These are phyloP conservation scores for Meganola albula DNA, from an alignment of 2,888 invertebrate species.

Conservation along the genomic window DNA sequence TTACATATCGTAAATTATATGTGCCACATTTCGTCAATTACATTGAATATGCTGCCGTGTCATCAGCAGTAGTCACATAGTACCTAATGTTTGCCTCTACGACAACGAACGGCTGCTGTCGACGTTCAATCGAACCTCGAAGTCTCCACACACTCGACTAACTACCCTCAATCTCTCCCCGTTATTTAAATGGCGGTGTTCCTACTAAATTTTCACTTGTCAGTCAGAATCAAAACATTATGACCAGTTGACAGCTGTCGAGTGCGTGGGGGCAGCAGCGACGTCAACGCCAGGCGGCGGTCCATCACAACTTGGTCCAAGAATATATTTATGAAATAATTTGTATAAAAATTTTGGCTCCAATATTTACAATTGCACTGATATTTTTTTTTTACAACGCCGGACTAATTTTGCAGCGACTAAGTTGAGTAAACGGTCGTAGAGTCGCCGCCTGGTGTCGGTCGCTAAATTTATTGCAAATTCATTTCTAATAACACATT, in stretches of 20 bases:
- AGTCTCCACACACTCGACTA: slow-evolving; percentile 14
- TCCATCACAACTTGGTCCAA: slow-evolving; percentile 56
- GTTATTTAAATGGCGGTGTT: too few relatives aligned
- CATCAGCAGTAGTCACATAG: slow-evolving; percentile 60
- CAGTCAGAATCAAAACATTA: too few relatives aligned
- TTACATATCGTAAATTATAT: slow-evolving; percentile 74
- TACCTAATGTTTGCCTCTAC: slow-evolving; percentile 71
- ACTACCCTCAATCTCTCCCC: too few relatives aligned
- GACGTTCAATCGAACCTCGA: slow-evolving; percentile 19
- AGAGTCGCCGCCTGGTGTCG: slow-evolving; percentile 36
- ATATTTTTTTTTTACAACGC: slow-evolving; percentile 67
- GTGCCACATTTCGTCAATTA: slow-evolving; percentile 70
- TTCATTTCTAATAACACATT: slow-evolving; percentile 73
- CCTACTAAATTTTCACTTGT: too few relatives aligned
- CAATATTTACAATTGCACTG: slow-evolving; percentile 71
- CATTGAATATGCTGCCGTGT: slow-evolving; percentile 69
- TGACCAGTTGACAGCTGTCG: slow-evolving; percentile 9
- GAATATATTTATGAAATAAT: slow-evolving; percentile 69
- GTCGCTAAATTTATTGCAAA: slow-evolving; percentile 50
- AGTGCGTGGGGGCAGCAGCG: slow-evolving; percentile 24
- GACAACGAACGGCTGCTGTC: slow-evolving; percentile 44
- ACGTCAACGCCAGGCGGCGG: slow-evolving; percentile 27
- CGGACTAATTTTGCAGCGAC: slow-evolving; percentile 69
- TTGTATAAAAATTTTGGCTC: slow-evolving; percentile 75
- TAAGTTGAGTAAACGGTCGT: slow-evolving; percentile 48